Conservation (phyloP, 2,888 invertebrate species). For the Chymomyza amoena region DNA sequence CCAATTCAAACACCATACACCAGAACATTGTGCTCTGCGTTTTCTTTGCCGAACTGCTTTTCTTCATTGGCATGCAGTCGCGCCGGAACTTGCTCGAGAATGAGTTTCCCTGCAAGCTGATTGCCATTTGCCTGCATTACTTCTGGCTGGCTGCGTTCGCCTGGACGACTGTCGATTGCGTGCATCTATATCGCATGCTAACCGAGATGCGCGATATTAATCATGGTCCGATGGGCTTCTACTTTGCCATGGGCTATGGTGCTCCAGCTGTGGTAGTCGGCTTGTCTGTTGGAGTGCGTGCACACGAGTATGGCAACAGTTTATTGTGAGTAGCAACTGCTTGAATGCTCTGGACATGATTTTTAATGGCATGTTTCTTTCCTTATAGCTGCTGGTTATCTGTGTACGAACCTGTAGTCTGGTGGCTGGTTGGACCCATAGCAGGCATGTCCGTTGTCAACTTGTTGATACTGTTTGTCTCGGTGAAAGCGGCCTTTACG, state of each 20-base stretch:
- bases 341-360: not conserved
- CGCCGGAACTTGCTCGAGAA: constrained; percentile 88
- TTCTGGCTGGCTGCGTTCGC: constrained; percentile 94
- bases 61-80: constrained; percentile 92
- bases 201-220: constrained; percentile 98
- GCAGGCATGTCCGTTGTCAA: constrained; percentile 88
- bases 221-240: constrained; percentile 95
- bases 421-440: constrained; percentile 96
- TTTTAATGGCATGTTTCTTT: not conserved
- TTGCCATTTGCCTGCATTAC: constrained; percentile 95
- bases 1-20: constrained; percentile 95
- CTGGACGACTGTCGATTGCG: constrained; percentile 95
- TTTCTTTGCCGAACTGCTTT: constrained; percentile 90
- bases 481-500: constrained; percentile 93
- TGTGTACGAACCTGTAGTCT: constrained; percentile 94
- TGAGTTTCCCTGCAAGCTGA: constrained; percentile 92
- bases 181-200: constrained; percentile 95
- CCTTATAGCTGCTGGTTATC: constrained; percentile 94
- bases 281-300: constrained; percentile 93
- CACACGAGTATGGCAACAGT: constrained; percentile 96
- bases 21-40: constrained; percentile 95
- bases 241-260: constrained; percentile 94
- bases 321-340: constrained; percentile 87
- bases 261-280: constrained; percentile 94
- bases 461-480: constrained; percentile 88